Evolutionary conservation across 2,888 invertebrate genomes (phyloP).

Genomic region (Ceraclea dissimilis): DNA sequence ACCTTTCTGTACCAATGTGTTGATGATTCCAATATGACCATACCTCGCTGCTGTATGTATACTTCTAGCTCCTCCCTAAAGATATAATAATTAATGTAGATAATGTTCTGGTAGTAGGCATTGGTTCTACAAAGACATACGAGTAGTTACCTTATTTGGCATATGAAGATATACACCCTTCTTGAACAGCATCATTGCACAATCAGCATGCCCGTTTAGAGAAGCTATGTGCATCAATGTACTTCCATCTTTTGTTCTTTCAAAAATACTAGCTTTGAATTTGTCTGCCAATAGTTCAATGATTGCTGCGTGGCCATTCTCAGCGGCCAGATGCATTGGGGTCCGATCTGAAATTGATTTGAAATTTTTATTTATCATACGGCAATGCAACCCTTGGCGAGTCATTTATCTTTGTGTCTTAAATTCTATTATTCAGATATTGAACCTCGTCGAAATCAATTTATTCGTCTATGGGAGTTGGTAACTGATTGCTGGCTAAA

Average conservation of each 20-base stretch:
- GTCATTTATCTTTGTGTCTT: too few species aligned
- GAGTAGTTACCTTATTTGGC: constrained; percentile 95
- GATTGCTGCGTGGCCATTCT: constrained; percentile 90
- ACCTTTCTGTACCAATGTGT: constrained; percentile 89
- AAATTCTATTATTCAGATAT: too few species aligned
- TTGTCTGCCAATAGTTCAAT: constrained; percentile 96
- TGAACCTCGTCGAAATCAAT: too few species aligned
- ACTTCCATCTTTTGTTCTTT: constrained; percentile 95
- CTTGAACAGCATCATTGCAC: constrained; percentile 96
- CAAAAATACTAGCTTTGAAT: constrained; percentile 94
- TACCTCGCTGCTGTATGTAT: constrained; percentile 96
- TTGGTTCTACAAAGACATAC: neutral
- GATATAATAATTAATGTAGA: constrained; percentile 18
- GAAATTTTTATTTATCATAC: neutral
- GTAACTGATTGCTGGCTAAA: too few species aligned
- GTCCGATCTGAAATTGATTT: constrained; percentile 66
- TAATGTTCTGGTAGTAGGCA: too few species aligned
- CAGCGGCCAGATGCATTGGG: constrained; percentile 95
- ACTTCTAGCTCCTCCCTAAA: constrained; percentile 86
- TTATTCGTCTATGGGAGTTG: too few species aligned
- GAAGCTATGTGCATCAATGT: constrained; percentile 99
- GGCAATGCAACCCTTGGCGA: too few species aligned
- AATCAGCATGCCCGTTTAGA: constrained; percentile 93
- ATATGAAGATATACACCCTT: constrained; percentile 98
- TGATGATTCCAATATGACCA: constrained; percentile 96